phyloP scores from a whole-genome alignment of 2,797 vertebrate genomes.

The Capromys pilorides region DNA sequence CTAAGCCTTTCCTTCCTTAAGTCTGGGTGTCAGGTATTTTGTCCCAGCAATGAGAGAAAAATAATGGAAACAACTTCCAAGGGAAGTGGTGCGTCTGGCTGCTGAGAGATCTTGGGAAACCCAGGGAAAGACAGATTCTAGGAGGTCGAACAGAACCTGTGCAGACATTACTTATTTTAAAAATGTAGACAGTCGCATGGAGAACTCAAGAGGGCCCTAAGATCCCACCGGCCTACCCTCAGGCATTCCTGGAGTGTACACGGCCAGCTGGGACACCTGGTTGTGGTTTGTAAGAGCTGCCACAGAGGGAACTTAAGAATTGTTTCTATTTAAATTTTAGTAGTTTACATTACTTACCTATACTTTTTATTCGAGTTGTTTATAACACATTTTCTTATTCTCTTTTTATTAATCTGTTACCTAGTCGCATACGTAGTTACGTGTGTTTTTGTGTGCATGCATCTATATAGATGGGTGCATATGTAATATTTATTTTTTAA shows the following conservation, averaged over 20 bases:
- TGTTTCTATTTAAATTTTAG: constrained; percentile 23
- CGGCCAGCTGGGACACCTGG: background rate
- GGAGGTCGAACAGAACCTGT: background rate
- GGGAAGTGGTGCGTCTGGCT: background rate
- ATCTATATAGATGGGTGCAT: background rate
- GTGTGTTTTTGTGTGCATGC: background rate
- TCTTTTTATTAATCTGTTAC: background rate
- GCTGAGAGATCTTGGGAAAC: background rate
- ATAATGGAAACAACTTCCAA: background rate
- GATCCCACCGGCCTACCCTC: background rate
- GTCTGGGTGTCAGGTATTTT: too few relatives aligned
- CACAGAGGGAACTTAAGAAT: background rate
- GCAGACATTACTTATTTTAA: background rate
- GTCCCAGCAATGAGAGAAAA: too few relatives aligned
- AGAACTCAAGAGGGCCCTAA: background rate
- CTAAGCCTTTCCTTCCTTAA: too few relatives aligned
- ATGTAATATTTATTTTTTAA: background rate
- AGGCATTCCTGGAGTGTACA: background rate
- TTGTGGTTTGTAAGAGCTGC: background rate
- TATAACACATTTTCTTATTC: background rate
- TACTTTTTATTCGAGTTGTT: background rate
- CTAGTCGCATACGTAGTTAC: background rate
- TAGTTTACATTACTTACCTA: background rate
- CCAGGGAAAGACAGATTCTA: background rate
- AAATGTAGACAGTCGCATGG: background rate